Evolutionary conservation across 2,797 vertebrate genomes (phyloP).

Genomic region (Sebastes miniatus): DNA sequence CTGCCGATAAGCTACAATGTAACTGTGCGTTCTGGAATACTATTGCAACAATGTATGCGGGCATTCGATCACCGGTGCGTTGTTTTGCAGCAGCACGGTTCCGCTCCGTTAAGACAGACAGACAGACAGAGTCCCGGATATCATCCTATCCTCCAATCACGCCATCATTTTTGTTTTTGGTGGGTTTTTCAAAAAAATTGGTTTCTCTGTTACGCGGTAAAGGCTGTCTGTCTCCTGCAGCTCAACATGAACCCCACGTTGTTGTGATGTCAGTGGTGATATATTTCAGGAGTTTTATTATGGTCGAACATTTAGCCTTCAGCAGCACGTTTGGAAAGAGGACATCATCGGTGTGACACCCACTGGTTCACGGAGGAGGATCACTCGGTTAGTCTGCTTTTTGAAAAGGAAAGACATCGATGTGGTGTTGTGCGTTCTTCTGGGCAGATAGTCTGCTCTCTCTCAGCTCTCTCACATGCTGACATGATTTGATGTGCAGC

Average conservation of each 20-base stretch:
- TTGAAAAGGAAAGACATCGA: neutral
- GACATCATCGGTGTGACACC: neutral
- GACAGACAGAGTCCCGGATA: slow-evolving; percentile 25
- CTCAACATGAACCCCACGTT: neutral
- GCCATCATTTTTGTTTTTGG: slow-evolving; percentile 11
- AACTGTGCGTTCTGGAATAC: too few species aligned
- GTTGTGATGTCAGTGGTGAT: neutral
- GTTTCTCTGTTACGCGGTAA: neutral
- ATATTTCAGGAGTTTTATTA: neutral
- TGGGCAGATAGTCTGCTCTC: too few species aligned
- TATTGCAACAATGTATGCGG: too few species aligned
- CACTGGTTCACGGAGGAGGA: neutral
- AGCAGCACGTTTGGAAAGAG: neutral
- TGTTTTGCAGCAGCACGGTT: neutral
- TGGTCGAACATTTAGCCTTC: neutral
- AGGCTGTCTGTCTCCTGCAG: neutral
- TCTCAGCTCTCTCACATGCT: neutral
- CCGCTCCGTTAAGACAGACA: neutral
- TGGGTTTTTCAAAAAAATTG: slow-evolving; percentile 36
- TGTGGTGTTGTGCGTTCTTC: neutral
- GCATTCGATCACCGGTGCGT: neutral
- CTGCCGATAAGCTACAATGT: neutral
- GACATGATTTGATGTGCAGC: neutral
- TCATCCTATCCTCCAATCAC: slow-evolving; percentile 46
- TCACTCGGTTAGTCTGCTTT: slow-evolving; percentile 13